Base-by-base conservation (phyloP, 2,797 vertebrate genomes). In the Acomys russatus region DNA sequence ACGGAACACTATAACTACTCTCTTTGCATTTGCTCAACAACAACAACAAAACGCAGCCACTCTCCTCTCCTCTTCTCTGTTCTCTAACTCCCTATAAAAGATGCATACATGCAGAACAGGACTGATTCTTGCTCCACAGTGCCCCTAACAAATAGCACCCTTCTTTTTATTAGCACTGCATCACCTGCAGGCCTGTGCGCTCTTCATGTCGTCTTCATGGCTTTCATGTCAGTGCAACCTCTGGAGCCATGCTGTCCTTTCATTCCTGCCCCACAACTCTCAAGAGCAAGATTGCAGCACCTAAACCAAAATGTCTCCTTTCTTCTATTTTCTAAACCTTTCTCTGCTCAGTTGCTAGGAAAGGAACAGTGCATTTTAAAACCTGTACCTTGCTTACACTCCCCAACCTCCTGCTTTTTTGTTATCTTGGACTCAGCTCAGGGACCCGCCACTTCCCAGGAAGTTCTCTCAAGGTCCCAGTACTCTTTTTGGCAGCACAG, bases 301-400 rank as follows among this genome's bases (percentile, higher is more conserved):
- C 18, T 7, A 76, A 89, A 82, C 15, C 49, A 30, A 28, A n/a
- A 33, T 7, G 18, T 25, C 38, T 33, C 74, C 22, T 88, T 6
- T 2, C 9, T 9, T 0, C 0, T 35, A 80, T 59, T 20, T 23
- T 66, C 35, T 9, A n/a, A 85, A 14, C 12, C 5, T 11, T 20
- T 20, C 3, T 15, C 59, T 20, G 9, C 3, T 33, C 35, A 61
- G 38, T 54, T 56, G 49, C 66, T 56, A 49, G 84, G 33, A 71
- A 71, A n/a, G 68, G 33, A 15, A 25, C 20, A 35, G 30, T 35
- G 44, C 56, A 56, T 18, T 88, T 88, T 59, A 14, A 22, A 89
- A 20, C 18, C 38, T 1, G 1, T 30, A 33, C 59, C 63, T 35
- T 4, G 20, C 22, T 23, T 90, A 63, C 20, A 35, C 74, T 51